These are phyloP conservation scores for Eucera pruinosa DNA, from an alignment of 2,888 invertebrate species.

Conservation along the genomic window DNA sequence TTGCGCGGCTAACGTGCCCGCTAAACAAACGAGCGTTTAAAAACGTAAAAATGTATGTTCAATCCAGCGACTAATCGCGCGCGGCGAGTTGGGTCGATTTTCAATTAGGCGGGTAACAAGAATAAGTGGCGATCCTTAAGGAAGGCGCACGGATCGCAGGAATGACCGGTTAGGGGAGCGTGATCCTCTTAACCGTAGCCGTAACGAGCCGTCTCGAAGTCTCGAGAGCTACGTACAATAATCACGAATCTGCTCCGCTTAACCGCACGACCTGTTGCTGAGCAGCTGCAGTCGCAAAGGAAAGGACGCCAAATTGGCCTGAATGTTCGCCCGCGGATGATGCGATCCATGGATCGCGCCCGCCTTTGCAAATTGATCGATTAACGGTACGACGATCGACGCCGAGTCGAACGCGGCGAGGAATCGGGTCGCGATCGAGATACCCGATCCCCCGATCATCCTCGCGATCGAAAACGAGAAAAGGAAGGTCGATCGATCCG, in stretches of 20 bases:
- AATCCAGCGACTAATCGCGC: neutral
- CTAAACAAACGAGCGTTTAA: too few relatives aligned
- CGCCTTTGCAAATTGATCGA: slow-evolving; percentile 72
- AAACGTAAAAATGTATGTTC: too few relatives aligned
- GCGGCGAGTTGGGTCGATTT: slow-evolving; percentile 21
- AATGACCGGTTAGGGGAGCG: too few relatives aligned
- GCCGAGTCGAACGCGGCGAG: slow-evolving; percentile 25
- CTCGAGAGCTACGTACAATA: too few relatives aligned
- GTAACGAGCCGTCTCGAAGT: slow-evolving; percentile 58
- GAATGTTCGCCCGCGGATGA: slow-evolving; percentile 21
- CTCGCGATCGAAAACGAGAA: neutral
- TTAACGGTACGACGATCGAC: slow-evolving; percentile 71
- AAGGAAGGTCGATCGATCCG: slow-evolving; percentile 4
- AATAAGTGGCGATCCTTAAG: neutral
- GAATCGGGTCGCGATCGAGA: slow-evolving; percentile 41
- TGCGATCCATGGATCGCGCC: slow-evolving; percentile 32
- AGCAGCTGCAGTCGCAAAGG: too few relatives aligned
- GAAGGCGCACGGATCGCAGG: neutral
- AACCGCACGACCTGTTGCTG: neutral
- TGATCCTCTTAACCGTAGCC: neutral
- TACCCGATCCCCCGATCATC: slow-evolving; percentile 43
- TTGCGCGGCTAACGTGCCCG: too few relatives aligned
- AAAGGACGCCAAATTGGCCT: slow-evolving; percentile 39
- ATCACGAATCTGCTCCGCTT: slow-evolving; percentile 5
- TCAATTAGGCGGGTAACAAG: too few relatives aligned